Evolutionary conservation across 2,797 vertebrate genomes (phyloP).

Genomic region (Clarias platycephalus): DNA sequence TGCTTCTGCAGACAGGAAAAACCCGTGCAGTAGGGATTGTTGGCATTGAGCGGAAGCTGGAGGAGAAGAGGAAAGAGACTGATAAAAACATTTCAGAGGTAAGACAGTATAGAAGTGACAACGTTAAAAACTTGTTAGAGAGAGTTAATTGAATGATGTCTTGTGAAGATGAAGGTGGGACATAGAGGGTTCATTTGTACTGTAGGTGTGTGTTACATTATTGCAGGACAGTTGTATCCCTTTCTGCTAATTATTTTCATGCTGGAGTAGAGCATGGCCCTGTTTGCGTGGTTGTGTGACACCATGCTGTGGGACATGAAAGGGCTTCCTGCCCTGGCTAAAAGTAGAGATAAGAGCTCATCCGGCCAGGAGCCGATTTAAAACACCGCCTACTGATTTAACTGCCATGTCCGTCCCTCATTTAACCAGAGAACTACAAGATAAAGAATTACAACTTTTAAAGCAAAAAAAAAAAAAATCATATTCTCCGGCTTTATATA

Average conservation of each 20-base stretch:
- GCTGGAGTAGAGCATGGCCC: background rate
- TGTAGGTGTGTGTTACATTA: background rate
- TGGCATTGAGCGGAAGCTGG: conserved; percentile 95
- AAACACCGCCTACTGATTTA: conserved; percentile 73
- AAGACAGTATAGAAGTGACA: conserved; percentile 33
- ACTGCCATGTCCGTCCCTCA: background rate
- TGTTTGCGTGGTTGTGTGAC: conserved; percentile 38
- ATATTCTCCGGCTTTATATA: background rate
- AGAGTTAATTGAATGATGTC: conserved; percentile 38
- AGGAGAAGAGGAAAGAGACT: conserved; percentile 97
- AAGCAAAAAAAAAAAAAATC: background rate
- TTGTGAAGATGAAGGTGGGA: conserved; percentile 32
- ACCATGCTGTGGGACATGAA: conserved; percentile 50
- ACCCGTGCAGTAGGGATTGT: conserved; percentile 96
- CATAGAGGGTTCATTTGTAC: background rate
- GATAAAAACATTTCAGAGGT: conserved; percentile 99
- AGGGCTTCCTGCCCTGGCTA: conserved; percentile 80
- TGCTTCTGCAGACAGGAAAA: conserved; percentile 82
- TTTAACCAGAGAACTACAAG: background rate
- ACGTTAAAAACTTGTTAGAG: background rate
- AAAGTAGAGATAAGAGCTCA: conserved; percentile 76
- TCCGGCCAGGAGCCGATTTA: conserved; percentile 77
- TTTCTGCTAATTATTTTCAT: background rate
- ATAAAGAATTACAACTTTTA: background rate
- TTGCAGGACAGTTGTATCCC: background rate